Evolutionary conservation across 2,113 vertebrate genomes (phyloP), one percentile per base, ranked within the genome.

Genomic region (Barnardius zonarius): DNA sequence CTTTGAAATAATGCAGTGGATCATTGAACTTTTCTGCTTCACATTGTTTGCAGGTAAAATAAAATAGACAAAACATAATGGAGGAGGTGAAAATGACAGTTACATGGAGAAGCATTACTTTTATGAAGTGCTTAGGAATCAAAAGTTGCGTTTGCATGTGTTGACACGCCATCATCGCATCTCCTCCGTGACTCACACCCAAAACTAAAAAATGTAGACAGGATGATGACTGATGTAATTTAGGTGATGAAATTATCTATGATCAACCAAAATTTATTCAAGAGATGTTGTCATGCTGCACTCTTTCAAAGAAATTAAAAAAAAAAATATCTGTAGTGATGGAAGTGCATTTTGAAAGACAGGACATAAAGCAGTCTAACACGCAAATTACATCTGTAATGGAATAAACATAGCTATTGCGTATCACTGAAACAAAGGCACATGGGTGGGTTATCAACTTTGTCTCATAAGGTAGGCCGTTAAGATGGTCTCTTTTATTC

Each of bases 181-280:
- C 46, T 88, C 61, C 55, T 67, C 77, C 78, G 73, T 74, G 81
- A 86, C 61, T 66, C 80, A 7, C 86, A 83, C 43, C 83, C 93
- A 86, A 95, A 94, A 84, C 61, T 94, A 95, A 88, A 90, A 94
- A 94, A 94, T 94, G 75, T 54, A 96, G 95, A 90, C 84, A 95
- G 54, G 86, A 90, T 95, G 93, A 88, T 93, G 95, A 92, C 48
- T 92, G 92, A 68, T 94, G 88, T 55, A 83, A 92, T 88, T 88
- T 77, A 46, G 25, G 61, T 90, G 81, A 79, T 83, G 61, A 93
- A 93, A 92, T 83, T 78, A 83, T 93, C 92, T 92, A 84, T 59
- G 64, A 77, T 86, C 49, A 63, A 93, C 80, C 64, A 88, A 80
- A 93, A 88, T 70, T 75, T 80, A 83, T 93, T 78, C 73, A 93